phyloP scores from a whole-genome alignment of 2,888 invertebrate genomes.

The Aromia moschata region DNA sequence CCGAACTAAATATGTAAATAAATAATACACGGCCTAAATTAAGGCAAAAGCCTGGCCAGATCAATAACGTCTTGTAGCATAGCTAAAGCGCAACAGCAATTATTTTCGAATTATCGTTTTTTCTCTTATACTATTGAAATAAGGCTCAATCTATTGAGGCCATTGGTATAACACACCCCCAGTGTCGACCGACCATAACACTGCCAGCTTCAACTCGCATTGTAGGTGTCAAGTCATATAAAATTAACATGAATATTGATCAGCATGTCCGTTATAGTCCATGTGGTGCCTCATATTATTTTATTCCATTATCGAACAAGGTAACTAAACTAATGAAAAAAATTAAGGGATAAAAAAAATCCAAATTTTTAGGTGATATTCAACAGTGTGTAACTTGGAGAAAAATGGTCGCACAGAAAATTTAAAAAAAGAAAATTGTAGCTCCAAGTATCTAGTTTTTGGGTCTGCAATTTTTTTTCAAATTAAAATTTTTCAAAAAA shows the following conservation, averaged over 20 bases:
- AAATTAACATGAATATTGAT: neutral
- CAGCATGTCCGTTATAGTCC: neutral
- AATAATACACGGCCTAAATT: neutral
- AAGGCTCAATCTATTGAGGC: neutral
- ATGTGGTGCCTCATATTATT: neutral
- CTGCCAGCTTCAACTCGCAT: neutral
- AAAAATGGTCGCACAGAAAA: no score
- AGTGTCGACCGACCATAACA: neutral
- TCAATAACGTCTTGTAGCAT: slow-evolving; percentile 4
- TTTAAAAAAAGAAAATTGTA: no score
- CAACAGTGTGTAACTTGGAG: no score
- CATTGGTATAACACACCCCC: neutral
- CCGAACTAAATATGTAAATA: neutral
- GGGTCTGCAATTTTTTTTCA: no score
- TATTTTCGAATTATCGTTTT: neutral
- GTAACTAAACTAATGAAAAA: no score
- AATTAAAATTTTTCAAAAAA: no score
- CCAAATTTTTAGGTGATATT: no score
- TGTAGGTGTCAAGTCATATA: neutral
- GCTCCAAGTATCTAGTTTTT: no score
- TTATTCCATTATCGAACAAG: no score
- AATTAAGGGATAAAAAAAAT: no score
- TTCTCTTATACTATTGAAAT: neutral
- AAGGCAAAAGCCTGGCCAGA: neutral
- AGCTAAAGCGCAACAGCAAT: slow-evolving; percentile 7